A percentile compares a stretch with the other conserved stretches of the same genome.
phyloP scores from a whole-genome alignment of 2,888 invertebrate genomes.

The Perithous albicinctus region DNA sequence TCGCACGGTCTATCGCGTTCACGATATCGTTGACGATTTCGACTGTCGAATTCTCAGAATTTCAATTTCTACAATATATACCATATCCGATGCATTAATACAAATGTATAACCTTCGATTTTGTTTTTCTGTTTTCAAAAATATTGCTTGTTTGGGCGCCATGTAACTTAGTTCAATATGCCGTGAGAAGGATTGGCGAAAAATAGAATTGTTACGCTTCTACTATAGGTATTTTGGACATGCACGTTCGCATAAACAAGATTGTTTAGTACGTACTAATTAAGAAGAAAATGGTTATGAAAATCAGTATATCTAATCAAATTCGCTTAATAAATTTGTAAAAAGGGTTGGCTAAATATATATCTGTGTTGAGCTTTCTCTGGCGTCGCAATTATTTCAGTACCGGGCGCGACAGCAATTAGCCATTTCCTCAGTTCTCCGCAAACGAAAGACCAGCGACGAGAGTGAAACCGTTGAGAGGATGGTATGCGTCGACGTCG shows the following conservation, averaged over 20 bases:
- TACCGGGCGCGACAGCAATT: slow-evolving; percentile 55
- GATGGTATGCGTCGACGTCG: slow-evolving; percentile 43
- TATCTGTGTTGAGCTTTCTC: slow-evolving; percentile 5
- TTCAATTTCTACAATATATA: background rate
- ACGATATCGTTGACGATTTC: slow-evolving; percentile 38
- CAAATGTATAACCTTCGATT: background rate
- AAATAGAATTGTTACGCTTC: no score
- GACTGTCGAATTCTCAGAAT: background rate
- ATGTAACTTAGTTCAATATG: no score
- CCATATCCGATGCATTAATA: background rate
- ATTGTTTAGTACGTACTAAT: background rate
- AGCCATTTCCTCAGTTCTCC: slow-evolving; percentile 57
- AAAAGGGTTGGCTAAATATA: slow-evolving; percentile 10
- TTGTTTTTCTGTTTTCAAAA: no score
- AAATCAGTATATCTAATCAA: background rate
- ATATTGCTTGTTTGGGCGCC: no score
- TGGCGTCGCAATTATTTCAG: slow-evolving; percentile 41
- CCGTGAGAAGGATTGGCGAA: no score
- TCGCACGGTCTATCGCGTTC: slow-evolving; percentile 47
- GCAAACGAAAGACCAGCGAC: slow-evolving; percentile 36
- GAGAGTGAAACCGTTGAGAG: slow-evolving; percentile 15
- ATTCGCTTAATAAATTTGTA: slow-evolving; percentile 6
- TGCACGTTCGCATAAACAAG: no score
- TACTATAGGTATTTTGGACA: no score
- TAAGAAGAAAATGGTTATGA: background rate